phyloP scores from a whole-genome alignment of 2,113 vertebrate species.

The Picathartes gymnocephalus region DNA sequence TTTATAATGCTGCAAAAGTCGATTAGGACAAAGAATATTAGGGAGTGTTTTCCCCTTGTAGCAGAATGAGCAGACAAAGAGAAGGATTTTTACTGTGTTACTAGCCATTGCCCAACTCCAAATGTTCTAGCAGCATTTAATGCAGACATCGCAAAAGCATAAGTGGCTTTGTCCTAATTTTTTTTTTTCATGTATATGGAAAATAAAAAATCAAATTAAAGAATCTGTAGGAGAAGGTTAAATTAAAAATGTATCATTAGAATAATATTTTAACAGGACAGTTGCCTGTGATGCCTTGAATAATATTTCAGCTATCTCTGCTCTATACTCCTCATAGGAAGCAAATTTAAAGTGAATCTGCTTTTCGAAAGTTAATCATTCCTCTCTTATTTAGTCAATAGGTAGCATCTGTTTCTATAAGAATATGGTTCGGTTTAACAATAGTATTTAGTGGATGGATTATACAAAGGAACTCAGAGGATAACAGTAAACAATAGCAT shows the following conservation, averaged over 20 bases:
- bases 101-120: background rate
- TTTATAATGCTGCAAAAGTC: conserved; percentile 32
- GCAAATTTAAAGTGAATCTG: background rate
- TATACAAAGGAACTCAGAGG: background rate
- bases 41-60: background rate
- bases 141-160: background rate
- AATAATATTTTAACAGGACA: background rate
- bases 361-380: background rate
- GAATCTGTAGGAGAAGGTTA: background rate
- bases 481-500: background rate
- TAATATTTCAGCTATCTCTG: background rate
- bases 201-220: background rate
- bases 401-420: background rate
- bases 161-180: background rate
- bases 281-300: background rate
- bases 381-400: background rate
- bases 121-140: background rate
- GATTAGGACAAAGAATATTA: background rate
- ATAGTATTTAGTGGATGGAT: background rate
- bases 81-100: background rate
- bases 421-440: background rate
- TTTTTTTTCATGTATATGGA: background rate
- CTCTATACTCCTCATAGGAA: background rate
- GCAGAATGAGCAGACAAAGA: conserved; percentile 1
- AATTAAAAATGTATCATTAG: background rate